phyloP scores from a whole-genome alignment of 2,113 vertebrate genomes.

The Bothrops jararaca region DNA sequence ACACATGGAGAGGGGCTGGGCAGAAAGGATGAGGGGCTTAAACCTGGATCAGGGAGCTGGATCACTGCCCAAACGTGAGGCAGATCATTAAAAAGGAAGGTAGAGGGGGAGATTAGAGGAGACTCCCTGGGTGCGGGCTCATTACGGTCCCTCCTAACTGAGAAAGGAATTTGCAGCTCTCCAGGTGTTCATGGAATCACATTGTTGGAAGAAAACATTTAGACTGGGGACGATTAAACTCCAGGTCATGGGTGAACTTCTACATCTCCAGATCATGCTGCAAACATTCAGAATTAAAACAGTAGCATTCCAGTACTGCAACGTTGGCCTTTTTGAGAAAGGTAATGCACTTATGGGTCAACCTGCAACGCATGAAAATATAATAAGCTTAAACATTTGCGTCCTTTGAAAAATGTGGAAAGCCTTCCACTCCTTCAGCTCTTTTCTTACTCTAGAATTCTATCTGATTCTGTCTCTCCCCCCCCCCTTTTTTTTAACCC shows the following conservation, averaged over 20 bases:
- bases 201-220: background rate
- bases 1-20: background rate
- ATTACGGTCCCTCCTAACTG: background rate
- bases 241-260: background rate
- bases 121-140: background rate
- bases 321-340: background rate
- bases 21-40: background rate
- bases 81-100: background rate
- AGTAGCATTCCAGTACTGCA: background rate
- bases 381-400: background rate
- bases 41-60: background rate
- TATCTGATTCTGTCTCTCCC: background rate
- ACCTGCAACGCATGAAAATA: background rate
- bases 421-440: background rate
- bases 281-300: background rate
- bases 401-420: background rate
- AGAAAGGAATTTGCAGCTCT: background rate
- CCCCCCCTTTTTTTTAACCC: background rate
- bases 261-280: background rate
- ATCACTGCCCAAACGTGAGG: background rate
- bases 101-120: background rate
- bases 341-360: background rate
- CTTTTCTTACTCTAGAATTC: background rate
- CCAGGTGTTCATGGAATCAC: background rate
- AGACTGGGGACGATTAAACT: background rate